Evolutionary conservation across 2,888 invertebrate species (phyloP).

Genomic region (Drosophila picticornis): DNA sequence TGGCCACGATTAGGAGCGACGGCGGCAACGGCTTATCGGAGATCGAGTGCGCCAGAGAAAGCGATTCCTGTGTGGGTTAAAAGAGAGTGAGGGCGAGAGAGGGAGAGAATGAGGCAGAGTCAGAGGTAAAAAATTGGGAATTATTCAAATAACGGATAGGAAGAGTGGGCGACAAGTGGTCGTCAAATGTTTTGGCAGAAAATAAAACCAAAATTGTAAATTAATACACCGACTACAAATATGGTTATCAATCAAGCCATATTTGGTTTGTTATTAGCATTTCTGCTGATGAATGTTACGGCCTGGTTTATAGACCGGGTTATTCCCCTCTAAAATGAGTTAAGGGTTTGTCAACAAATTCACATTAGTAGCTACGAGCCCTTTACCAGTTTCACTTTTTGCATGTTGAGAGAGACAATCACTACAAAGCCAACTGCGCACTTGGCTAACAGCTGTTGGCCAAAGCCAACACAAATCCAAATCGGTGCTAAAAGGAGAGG

Average conservation of each 20-base stretch:
- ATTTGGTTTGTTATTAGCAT: constrained; percentile 15
- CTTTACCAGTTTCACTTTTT: constrained; percentile 75
- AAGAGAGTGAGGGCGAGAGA: background rate
- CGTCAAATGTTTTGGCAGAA: constrained; percentile 41
- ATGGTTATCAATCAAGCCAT: constrained; percentile 56
- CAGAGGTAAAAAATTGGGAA: constrained; percentile 29
- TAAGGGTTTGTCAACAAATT: constrained; percentile 25
- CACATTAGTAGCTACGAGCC: constrained; percentile 17
- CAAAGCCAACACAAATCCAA: constrained; percentile 2
- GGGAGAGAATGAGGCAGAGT: no score
- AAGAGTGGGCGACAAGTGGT: constrained; percentile 11
- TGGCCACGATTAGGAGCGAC: constrained; percentile 79
- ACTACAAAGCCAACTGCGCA: constrained; percentile 38
- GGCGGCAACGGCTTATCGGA: constrained; percentile 82
- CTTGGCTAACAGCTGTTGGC: constrained; percentile 9
- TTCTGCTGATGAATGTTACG: constrained; percentile 20
- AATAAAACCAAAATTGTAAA: constrained; percentile 8
- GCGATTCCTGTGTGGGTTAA: constrained; percentile 78
- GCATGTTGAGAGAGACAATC: constrained; percentile 40
- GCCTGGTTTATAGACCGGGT: constrained; percentile 6
- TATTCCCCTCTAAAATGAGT: constrained; percentile 13
- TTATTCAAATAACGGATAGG: background rate
- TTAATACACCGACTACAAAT: constrained; percentile 30
- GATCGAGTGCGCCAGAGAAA: constrained; percentile 83
- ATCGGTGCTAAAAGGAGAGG: background rate